A percentile compares a stretch with the other conserved stretches of the same genome.
These are phyloP conservation scores for Pseudolycoriella hygida DNA, from an alignment of 2,888 invertebrate species.

Conservation along the genomic window DNA sequence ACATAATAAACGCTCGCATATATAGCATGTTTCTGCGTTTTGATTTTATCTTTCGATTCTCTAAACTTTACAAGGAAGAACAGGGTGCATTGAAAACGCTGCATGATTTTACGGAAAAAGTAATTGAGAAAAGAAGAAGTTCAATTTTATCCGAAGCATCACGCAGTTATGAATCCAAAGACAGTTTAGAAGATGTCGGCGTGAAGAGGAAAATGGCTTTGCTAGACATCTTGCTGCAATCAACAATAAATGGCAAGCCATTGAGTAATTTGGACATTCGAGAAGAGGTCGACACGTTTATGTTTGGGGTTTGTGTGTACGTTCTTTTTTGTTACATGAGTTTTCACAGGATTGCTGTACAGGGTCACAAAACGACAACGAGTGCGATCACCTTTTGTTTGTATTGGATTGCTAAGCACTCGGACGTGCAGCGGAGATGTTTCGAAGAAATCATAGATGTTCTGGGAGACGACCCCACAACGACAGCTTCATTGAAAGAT, in stretches of 20 bases:
- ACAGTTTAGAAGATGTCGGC: conserved; percentile 14
- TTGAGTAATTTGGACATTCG: conserved; percentile 40
- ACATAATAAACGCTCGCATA: conserved; percentile 24
- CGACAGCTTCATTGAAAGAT: conserved; percentile 20
- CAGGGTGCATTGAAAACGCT: conserved; percentile 30
- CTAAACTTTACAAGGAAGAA: conserved; percentile 32
- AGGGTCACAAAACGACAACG: conserved; percentile 30
- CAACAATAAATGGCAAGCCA: conserved; percentile 38
- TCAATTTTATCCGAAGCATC: too few relatives aligned
- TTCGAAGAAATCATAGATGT: conserved; percentile 15
- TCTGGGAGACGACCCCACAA: conserved; percentile 20
- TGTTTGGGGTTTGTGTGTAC: conserved; percentile 40
- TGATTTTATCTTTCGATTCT: conserved; percentile 17
- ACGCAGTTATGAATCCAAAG: conserved; percentile 7
- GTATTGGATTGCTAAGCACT: conserved; percentile 18
- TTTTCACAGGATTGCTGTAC: not conserved
- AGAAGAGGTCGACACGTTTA: conserved; percentile 55
- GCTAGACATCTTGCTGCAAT: conserved; percentile 40
- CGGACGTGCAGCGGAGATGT: conserved; percentile 18
- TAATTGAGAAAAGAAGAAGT: too few relatives aligned
- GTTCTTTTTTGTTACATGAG: not conserved
- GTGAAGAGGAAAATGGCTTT: conserved; percentile 40
- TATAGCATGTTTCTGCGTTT: conserved; percentile 24
- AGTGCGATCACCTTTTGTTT: conserved; percentile 19
- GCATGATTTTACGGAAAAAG: too few relatives aligned